phyloP scores from a whole-genome alignment of 35 echinoderm and acorn worm genomes.

The Anneissia japonica region DNA sequence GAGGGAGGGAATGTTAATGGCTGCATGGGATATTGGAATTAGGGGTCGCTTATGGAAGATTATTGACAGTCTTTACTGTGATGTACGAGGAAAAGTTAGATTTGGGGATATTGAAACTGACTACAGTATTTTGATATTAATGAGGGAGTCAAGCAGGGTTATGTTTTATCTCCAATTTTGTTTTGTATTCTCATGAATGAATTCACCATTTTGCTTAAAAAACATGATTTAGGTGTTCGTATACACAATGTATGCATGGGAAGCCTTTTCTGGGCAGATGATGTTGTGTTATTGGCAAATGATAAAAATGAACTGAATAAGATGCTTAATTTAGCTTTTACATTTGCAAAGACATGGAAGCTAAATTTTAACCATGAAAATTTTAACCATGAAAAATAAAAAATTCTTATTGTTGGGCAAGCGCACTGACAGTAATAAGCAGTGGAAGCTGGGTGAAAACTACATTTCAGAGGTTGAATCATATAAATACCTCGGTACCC shows the following conservation, averaged over 20 bases:
- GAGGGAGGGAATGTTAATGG: neutral
- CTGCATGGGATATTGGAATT: neutral
- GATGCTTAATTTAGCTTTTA: neutral
- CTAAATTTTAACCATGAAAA: neutral
- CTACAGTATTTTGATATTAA: neutral
- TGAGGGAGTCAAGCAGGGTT: neutral
- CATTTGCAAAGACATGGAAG: neutral
- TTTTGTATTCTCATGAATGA: neutral
- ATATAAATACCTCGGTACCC: neutral
- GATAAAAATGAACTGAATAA: neutral
- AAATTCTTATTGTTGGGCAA: neutral
- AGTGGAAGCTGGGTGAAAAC: neutral
- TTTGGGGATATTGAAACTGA: neutral
- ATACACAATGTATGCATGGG: neutral
- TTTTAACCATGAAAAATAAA: too few species aligned
- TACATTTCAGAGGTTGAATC: neutral
- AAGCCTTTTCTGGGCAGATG: neutral
- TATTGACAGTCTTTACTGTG: neutral
- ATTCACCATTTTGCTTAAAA: neutral
- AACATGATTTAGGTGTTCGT: neutral
- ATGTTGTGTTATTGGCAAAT: neutral
- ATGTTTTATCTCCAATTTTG: neutral
- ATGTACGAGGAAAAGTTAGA: neutral
- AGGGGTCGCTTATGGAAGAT: neutral
- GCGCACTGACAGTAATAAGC: neutral